A percentile compares a stretch with the other conserved stretches of the same genome.
phyloP scores from a whole-genome alignment of 2,888 invertebrate genomes.

The Cephonodes hylas region DNA sequence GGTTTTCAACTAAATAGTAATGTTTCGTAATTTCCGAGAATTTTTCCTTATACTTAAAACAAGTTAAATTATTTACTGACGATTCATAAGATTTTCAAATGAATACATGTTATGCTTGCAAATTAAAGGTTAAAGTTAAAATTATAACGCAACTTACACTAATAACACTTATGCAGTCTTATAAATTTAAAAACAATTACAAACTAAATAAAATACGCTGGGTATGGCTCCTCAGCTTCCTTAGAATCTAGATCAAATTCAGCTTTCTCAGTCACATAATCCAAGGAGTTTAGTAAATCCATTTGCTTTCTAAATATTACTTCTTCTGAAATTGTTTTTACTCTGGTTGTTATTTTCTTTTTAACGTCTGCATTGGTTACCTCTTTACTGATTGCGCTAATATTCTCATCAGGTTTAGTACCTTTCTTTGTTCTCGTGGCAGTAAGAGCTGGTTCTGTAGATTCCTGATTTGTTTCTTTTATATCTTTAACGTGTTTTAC shows the following conservation, averaged over 20 bases:
- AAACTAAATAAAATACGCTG: conserved; percentile 38
- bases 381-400: conserved; percentile 43
- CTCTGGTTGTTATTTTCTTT: conserved; percentile 16
- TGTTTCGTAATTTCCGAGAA: too few species aligned
- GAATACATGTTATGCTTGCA: too few species aligned
- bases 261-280: conserved; percentile 51
- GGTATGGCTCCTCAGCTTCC: conserved; percentile 40
- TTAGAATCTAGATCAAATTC: conserved; percentile 46
- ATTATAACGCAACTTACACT: not conserved
- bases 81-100: too few species aligned
- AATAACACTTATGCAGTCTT: not conserved
- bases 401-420: conserved; percentile 24
- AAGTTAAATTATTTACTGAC: too few species aligned
- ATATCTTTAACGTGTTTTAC: conserved; percentile 26
- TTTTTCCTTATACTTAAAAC: too few species aligned
- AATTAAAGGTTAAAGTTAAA: too few species aligned
- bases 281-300: conserved; percentile 55
- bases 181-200: not conserved
- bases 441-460: not conserved
- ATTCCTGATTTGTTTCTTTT: conserved; percentile 6
- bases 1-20: too few species aligned
- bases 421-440: conserved; percentile 9
- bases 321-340: conserved; percentile 33
- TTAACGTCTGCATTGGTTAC: conserved; percentile 22
- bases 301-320: conserved; percentile 49